Evolutionary conservation across 2,113 vertebrate species (phyloP).

Genomic region (Toxostoma redivivum): DNA sequence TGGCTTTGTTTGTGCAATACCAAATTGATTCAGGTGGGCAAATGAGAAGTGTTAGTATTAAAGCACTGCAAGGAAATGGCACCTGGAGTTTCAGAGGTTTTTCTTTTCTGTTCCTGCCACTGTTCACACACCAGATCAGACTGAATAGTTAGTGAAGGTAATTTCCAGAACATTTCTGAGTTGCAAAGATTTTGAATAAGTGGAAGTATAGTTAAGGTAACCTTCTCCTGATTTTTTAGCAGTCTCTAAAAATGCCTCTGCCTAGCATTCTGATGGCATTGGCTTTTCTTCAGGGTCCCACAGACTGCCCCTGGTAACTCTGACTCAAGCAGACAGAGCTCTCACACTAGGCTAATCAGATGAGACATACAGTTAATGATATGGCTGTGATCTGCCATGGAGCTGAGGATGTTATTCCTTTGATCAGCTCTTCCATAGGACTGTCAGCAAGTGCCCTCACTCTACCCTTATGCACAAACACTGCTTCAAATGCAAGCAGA

Average conservation of each 20-base stretch:
- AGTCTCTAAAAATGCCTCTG: background rate
- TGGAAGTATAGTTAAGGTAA: background rate
- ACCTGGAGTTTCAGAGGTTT: background rate
- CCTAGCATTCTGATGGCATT: background rate
- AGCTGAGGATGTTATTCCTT: background rate
- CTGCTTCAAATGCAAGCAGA: background rate
- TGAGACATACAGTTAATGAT: constrained; percentile 43
- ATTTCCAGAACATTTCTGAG: background rate
- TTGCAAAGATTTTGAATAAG: background rate
- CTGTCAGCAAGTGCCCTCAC: background rate
- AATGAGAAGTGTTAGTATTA: background rate
- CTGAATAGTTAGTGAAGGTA: background rate
- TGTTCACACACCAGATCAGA: background rate
- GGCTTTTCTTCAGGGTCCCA: background rate
- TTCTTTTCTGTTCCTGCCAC: background rate
- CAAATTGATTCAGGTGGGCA: background rate
- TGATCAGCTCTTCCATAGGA: constrained; percentile 31
- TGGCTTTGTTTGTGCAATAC: background rate
- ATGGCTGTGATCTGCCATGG: background rate
- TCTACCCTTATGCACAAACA: background rate
- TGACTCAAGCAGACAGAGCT: constrained; percentile 40
- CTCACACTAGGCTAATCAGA: constrained; percentile 29
- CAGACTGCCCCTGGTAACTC: background rate
- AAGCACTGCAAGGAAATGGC: background rate
- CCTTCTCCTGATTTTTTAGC: background rate